phyloP scores from a whole-genome alignment of 2,113 vertebrate genomes.

The Hipposideros armiger region DNA sequence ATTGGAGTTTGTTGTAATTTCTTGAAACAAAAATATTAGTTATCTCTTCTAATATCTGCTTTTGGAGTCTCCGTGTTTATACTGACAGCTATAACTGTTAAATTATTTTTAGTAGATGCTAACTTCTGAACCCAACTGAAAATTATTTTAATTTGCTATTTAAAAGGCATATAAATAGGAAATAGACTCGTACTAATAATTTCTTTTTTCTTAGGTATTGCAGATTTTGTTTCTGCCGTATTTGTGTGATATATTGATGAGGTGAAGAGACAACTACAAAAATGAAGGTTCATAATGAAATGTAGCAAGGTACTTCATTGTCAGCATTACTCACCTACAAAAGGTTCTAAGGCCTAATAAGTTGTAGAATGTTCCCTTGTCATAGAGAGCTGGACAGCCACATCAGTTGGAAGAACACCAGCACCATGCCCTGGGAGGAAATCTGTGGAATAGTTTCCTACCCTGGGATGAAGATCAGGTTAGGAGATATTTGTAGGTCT shows the following conservation, averaged over 20 bases:
- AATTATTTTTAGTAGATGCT: background rate
- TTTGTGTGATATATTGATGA: constrained; percentile 86
- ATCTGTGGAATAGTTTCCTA: background rate
- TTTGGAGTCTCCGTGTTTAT: background rate
- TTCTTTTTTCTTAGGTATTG: constrained; percentile 89
- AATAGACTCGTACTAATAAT: background rate
- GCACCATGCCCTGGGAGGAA: rapidly evolving
- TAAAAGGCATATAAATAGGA: background rate
- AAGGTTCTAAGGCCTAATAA: background rate
- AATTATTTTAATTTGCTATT: background rate
- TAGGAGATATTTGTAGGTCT: background rate
- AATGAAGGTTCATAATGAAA: background rate
- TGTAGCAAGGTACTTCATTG: background rate
- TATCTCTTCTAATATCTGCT: background rate
- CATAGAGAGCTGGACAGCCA: background rate
- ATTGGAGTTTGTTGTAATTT: background rate
- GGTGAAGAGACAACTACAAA: background rate
- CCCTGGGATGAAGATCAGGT: background rate
- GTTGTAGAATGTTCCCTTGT: background rate
- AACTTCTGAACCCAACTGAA: background rate
- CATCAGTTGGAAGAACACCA: background rate
- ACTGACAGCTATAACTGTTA: background rate
- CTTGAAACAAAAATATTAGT: constrained; percentile 9
- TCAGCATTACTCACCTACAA: background rate
- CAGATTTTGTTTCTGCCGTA: constrained; percentile 91